Evolutionary conservation across 1,140 invertebrate genomes (phyloP).

Genomic region (Gonioctena quinquepunctata): DNA sequence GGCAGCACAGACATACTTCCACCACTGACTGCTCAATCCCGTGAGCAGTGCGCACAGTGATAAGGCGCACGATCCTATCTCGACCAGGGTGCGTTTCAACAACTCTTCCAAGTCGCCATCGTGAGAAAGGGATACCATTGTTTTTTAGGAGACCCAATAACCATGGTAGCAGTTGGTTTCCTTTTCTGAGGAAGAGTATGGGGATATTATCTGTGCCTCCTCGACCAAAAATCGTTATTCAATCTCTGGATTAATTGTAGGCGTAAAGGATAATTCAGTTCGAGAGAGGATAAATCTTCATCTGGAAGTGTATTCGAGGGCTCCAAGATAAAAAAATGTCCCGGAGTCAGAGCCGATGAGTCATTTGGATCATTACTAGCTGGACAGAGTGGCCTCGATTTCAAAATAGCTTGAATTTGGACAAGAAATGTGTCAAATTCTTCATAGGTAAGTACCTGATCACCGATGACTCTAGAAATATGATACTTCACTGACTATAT

Average conservation of each 20-base stretch:
- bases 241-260: slow-evolving; percentile 18
- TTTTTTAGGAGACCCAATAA: slow-evolving; percentile 24
- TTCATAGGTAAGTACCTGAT: too few species aligned
- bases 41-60: neutral
- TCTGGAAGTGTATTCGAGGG: neutral
- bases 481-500: slow-evolving; percentile 6
- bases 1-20: too few species aligned
- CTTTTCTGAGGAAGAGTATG: slow-evolving; percentile 18
- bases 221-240: slow-evolving; percentile 24
- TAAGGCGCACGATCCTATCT: slow-evolving; percentile 31
- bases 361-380: neutral
- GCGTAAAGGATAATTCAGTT: neutral
- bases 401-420: slow-evolving; percentile 10
- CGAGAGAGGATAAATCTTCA: neutral
- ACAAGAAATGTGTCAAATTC: neutral
- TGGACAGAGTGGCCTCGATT: neutral
- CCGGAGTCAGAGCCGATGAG: neutral
- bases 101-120: slow-evolving; percentile 47
- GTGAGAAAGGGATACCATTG: slow-evolving; percentile 19
- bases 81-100: slow-evolving; percentile 43
- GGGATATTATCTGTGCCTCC: slow-evolving; percentile 33
- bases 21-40: neutral
- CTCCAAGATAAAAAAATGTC: neutral
- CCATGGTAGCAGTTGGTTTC: neutral
- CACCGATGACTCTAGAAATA: neutral